Conservation (phyloP, 2,797 vertebrate species). For the Esox masquinongy region DNA sequence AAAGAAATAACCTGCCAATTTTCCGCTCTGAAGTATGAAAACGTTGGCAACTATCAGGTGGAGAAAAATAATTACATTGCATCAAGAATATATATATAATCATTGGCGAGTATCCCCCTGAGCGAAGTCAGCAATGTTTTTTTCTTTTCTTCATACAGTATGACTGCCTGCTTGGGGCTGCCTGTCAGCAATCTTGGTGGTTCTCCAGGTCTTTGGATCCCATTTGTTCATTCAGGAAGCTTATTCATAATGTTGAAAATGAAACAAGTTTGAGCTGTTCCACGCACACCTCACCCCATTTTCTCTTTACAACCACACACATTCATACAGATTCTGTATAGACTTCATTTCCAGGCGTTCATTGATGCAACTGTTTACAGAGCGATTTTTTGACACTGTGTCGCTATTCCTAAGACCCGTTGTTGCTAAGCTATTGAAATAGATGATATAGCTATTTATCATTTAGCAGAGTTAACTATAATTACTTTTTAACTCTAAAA, state of each 20-base stretch:
- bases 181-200: constrained; percentile 58
- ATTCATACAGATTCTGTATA: neutral
- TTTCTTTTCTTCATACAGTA: constrained; percentile 8
- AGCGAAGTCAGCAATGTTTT: constrained; percentile 29
- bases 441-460: constrained; percentile 32
- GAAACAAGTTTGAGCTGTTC: constrained; percentile 49
- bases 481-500: constrained; percentile 45
- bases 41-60: constrained; percentile 28
- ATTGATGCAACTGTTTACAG: constrained; percentile 27
- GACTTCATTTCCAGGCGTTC: constrained; percentile 21
- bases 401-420: constrained; percentile 24
- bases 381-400: constrained; percentile 25
- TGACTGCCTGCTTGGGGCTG: constrained; percentile 45
- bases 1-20: constrained; percentile 38
- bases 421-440: constrained; percentile 45
- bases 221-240: constrained; percentile 41
- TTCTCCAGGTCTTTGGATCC: constrained; percentile 50
- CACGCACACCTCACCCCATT: constrained; percentile 33
- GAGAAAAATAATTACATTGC: constrained; percentile 46
- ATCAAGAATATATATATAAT: constrained; percentile 26
- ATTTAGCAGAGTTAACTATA: constrained; percentile 43
- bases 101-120: constrained; percentile 25
- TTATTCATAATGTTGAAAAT: constrained; percentile 51
- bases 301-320: constrained; percentile 7
- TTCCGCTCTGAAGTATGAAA: constrained; percentile 12